Evolutionary conservation across 2,888 invertebrate species (phyloP).

Genomic region (Chymomyza amoena): DNA sequence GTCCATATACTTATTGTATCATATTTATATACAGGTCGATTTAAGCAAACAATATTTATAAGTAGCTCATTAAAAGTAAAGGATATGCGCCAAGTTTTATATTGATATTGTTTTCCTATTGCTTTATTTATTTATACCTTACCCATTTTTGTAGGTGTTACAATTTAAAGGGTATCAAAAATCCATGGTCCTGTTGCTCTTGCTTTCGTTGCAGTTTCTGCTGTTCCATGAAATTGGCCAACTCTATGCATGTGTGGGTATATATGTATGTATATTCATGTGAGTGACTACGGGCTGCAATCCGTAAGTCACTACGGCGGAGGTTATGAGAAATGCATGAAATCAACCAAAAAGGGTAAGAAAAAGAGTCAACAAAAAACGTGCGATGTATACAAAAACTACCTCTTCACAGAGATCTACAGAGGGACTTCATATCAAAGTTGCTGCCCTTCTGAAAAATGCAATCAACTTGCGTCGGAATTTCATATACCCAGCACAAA

Average conservation of each 20-base stretch:
- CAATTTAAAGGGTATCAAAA: slow-evolving; percentile 32
- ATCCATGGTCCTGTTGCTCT: slow-evolving; percentile 67
- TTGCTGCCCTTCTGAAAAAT: slow-evolving; percentile 53
- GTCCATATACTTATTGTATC: too few relatives aligned
- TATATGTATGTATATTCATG: slow-evolving; percentile 39
- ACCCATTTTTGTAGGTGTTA: too few relatives aligned
- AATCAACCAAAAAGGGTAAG: slow-evolving; percentile 44
- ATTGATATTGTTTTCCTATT: too few relatives aligned
- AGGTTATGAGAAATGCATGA: slow-evolving; percentile 69
- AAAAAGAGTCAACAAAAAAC: slow-evolving; percentile 39
- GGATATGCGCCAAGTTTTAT: too few relatives aligned
- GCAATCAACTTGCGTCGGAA: slow-evolving; percentile 72
- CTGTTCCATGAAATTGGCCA: slow-evolving; percentile 70
- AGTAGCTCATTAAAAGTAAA: too few relatives aligned
- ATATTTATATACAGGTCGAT: too few relatives aligned
- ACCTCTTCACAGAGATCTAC: slow-evolving; percentile 50
- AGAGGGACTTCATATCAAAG: slow-evolving; percentile 13
- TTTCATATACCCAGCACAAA: neutral
- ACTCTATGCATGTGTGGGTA: slow-evolving; percentile 62
- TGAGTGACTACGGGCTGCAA: slow-evolving; percentile 45
- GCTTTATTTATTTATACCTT: too few relatives aligned
- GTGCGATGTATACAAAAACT: slow-evolving; percentile 69
- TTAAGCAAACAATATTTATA: too few relatives aligned
- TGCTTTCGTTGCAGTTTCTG: slow-evolving; percentile 36
- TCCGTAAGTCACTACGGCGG: slow-evolving; percentile 8